A percentile compares a stretch with the other conserved stretches of the same genome.
These are phyloP conservation scores for Hirundo rustica DNA, from an alignment of 2,797 vertebrate genomes.

Conservation along the genomic window DNA sequence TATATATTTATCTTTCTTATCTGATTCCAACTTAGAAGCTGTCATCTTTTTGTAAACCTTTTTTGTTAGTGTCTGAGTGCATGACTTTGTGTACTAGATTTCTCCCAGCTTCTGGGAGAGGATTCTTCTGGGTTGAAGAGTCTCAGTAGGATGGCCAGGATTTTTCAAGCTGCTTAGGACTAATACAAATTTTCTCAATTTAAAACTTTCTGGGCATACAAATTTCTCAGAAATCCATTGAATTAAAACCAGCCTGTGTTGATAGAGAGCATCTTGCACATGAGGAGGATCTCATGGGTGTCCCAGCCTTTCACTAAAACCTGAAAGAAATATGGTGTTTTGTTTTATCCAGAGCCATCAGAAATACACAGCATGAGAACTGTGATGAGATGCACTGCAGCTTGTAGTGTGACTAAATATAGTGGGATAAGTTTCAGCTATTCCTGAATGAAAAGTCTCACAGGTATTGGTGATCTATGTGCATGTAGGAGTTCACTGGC, in stretches of 20 bases:
- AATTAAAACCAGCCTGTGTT: not conserved
- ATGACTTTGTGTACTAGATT: not conserved
- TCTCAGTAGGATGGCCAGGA: not conserved
- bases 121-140: not conserved
- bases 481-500: not conserved
- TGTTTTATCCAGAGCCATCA: not conserved
- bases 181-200: not conserved
- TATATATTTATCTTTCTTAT: not conserved
- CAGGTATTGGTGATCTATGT: fast-evolving
- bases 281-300: not conserved
- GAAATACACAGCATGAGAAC: not conserved
- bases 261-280: not conserved
- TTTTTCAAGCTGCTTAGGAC: not conserved
- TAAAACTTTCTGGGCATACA: not conserved
- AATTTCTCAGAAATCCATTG: not conserved
- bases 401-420: not conserved
- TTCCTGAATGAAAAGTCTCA: not conserved
- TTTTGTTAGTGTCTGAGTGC: not conserved
- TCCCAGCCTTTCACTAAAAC: not conserved
- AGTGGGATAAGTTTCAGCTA: not conserved
- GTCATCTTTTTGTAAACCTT: not conserved
- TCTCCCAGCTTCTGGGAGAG: not conserved
- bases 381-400: not conserved
- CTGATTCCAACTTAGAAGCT: not conserved
- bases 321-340: not conserved